Conservation (phyloP, 1,140 invertebrate species). For the Latrodectus geometricus region DNA sequence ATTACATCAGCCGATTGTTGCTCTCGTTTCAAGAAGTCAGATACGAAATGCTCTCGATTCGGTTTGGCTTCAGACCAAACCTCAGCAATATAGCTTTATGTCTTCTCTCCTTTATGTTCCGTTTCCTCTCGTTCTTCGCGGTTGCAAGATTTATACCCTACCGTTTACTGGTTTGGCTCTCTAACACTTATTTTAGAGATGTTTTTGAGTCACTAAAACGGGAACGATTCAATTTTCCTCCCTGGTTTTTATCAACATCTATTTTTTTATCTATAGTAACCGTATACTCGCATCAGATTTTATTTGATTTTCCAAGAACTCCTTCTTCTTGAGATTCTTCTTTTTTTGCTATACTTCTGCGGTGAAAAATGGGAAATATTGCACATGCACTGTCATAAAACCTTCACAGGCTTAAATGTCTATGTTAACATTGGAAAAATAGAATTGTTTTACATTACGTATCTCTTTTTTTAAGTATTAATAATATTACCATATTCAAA, state of each 20-base stretch:
- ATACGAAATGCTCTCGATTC: slow-evolving; percentile 29
- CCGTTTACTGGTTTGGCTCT: slow-evolving; percentile 25
- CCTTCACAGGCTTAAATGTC: no score
- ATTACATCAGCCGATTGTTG: slow-evolving; percentile 48
- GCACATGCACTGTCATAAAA: not conserved
- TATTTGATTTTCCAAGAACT: slow-evolving; percentile 26
- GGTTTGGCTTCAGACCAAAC: slow-evolving; percentile 37
- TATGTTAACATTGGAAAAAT: no score
- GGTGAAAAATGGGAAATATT: not conserved
- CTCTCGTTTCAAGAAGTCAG: slow-evolving; percentile 15
- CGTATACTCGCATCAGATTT: slow-evolving; percentile 42
- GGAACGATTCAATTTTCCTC: slow-evolving; percentile 49
- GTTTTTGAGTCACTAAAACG: slow-evolving; percentile 52
- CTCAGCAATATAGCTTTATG: slow-evolving; percentile 48
- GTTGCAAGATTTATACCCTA: slow-evolving; percentile 45
- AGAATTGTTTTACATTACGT: no score
- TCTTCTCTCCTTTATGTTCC: slow-evolving; percentile 45
- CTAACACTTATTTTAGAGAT: slow-evolving; percentile 56
- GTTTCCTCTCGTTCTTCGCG: slow-evolving; percentile 2
- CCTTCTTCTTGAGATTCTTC: not conserved
- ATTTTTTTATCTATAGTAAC: slow-evolving; percentile 28
- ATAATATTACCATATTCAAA: no score
- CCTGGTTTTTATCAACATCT: slow-evolving; percentile 47
- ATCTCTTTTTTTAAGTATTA: no score
- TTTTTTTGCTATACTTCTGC: not conserved